These are phyloP conservation scores for Acholoe squamosa DNA, from an alignment of 2,888 invertebrate genomes.

Conservation along the genomic window DNA sequence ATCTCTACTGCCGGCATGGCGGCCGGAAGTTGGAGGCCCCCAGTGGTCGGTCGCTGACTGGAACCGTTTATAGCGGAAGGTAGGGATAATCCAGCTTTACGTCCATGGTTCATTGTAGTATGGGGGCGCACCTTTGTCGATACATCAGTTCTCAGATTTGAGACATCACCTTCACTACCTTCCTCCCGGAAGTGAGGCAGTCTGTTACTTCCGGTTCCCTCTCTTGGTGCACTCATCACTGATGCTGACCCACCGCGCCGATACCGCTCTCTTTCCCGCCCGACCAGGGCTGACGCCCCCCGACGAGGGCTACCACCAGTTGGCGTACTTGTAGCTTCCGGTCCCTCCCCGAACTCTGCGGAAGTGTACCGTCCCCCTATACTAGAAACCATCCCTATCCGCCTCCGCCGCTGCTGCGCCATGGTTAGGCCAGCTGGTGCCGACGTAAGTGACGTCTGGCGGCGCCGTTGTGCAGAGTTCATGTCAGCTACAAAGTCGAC, in stretches of 20 bases:
- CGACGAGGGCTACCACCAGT: neutral
- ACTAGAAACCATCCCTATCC: slow-evolving; percentile 23
- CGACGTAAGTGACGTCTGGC: slow-evolving; percentile 23
- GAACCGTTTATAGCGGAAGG: neutral
- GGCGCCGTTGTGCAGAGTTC: neutral
- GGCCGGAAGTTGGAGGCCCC: neutral
- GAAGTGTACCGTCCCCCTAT: neutral
- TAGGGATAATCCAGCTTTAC: neutral
- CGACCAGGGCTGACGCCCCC: neutral
- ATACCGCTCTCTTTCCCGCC: neutral
- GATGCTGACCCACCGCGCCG: neutral
- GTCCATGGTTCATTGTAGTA: neutral
- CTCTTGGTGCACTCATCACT: neutral
- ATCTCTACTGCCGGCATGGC: neutral
- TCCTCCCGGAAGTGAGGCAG: too few relatives aligned
- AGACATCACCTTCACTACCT: too few relatives aligned
- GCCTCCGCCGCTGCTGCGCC: slow-evolving; percentile 44
- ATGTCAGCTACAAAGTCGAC: slow-evolving; percentile 78
- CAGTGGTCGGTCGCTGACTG: neutral
- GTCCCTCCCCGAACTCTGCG: neutral
- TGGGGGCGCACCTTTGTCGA: neutral
- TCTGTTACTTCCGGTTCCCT: neutral
- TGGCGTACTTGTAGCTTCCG: neutral
- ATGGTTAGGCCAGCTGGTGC: slow-evolving; percentile 50
- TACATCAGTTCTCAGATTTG: neutral